Conservation (phyloP, 2,113 vertebrate species). For the Nothobranchius kuhntae region DNA sequence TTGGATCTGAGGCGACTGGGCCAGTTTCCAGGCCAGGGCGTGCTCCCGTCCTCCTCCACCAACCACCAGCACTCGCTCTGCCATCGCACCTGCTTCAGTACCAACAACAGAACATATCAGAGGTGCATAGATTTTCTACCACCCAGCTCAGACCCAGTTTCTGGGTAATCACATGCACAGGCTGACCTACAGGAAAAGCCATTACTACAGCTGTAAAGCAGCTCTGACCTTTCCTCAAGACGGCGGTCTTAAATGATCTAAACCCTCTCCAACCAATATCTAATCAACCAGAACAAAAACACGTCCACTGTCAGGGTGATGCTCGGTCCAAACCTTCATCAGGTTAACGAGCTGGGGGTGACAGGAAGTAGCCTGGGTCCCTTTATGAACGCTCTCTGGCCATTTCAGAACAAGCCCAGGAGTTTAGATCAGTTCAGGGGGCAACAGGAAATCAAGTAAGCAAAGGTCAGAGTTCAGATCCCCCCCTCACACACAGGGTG, state of each 20-base stretch:
- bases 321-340: constrained; percentile 2
- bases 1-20: constrained; percentile 84
- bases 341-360: too few relatives aligned
- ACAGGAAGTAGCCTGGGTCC: too few relatives aligned
- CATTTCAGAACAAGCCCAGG: too few relatives aligned
- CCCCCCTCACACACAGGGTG: neutral
- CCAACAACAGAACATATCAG: neutral
- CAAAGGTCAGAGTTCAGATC: constrained; percentile 37
- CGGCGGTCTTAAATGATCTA: constrained; percentile 46
- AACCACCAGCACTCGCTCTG: constrained; percentile 87
- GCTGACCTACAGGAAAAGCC: constrained; percentile 62
- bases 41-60: constrained; percentile 91
- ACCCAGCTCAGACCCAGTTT: too few relatives aligned
- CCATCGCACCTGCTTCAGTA: constrained; percentile 77
- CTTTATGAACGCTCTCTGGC: too few relatives aligned
- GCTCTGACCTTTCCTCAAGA: constrained; percentile 71
- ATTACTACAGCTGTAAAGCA: constrained; percentile 17
- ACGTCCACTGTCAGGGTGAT: constrained; percentile 39
- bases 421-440: too few relatives aligned
- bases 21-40: constrained; percentile 88
- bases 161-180: constrained; percentile 50
- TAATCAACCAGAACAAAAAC: constrained; percentile 50
- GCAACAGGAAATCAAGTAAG: constrained; percentile 30
- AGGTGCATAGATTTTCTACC: too few relatives aligned
- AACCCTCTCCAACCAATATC: constrained; percentile 29